phyloP scores from a whole-genome alignment of 2,113 vertebrate species.

The Urocynchramus pylzowi region DNA sequence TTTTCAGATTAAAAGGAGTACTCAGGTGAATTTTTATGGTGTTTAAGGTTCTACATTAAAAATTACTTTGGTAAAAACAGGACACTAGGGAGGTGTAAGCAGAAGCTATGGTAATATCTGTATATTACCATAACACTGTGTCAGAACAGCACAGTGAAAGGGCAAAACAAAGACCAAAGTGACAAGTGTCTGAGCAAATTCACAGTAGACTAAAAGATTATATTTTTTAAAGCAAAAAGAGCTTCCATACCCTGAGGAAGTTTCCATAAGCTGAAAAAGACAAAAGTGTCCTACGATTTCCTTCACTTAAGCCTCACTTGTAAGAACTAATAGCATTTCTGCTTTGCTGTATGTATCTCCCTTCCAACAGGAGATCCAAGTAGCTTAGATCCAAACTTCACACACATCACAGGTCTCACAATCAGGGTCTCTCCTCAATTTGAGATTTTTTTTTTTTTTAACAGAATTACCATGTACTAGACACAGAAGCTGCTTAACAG shows the following conservation, averaged over 20 bases:
- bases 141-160: neutral
- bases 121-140: too few relatives aligned
- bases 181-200: neutral
- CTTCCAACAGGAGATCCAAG: neutral
- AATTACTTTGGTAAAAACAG: neutral
- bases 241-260: neutral
- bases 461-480: neutral
- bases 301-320: neutral
- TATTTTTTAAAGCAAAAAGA: neutral
- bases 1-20: neutral
- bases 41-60: neutral
- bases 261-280: neutral
- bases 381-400: neutral
- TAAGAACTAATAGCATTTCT: neutral
- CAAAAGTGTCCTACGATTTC: neutral
- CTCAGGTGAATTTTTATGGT: neutral
- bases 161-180: neutral
- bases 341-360: neutral
- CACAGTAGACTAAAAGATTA: neutral
- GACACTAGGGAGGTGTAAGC: neutral
- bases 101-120: neutral
- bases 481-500: neutral
- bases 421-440: too few relatives aligned
- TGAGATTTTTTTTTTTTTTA: neutral
- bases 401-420: neutral